Percentiles rank a stretch among this genome's conserved stretches.
Evolutionary conservation across 1,140 invertebrate species (phyloP).

Genomic region (Hetaerina americana): DNA sequence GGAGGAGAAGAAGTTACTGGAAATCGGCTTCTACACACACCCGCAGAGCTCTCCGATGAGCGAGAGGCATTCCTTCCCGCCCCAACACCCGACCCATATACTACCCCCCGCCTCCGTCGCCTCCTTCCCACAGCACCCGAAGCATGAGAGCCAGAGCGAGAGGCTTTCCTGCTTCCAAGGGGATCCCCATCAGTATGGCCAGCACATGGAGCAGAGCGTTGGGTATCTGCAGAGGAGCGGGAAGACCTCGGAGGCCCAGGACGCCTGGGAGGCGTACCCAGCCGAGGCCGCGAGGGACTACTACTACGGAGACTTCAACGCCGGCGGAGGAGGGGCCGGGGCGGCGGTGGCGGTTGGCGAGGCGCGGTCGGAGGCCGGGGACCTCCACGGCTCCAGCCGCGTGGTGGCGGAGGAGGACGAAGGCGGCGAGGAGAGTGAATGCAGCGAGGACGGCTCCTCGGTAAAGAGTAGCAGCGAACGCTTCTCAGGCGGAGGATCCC

Average conservation of each 20-base stretch:
- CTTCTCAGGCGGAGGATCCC: background rate
- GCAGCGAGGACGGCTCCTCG: background rate
- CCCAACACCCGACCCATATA: too few species aligned
- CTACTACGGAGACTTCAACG: background rate
- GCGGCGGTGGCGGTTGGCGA: background rate
- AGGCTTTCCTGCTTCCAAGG: too few species aligned
- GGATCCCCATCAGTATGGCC: background rate
- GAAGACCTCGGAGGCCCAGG: background rate
- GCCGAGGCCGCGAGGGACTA: background rate
- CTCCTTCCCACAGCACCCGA: constrained; percentile 26
- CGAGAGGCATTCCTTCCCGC: too few species aligned
- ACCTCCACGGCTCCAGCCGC: background rate
- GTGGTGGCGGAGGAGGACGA: background rate
- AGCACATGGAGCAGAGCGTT: background rate
- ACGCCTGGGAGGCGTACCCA: background rate
- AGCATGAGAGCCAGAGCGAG: constrained; percentile 41
- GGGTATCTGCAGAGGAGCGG: background rate
- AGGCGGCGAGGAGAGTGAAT: background rate
- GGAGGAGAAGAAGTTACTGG: background rate
- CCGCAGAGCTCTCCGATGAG: background rate
- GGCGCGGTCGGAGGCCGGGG: background rate
- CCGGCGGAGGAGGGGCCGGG: background rate
- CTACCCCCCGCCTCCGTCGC: constrained; percentile 23
- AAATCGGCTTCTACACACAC: background rate
- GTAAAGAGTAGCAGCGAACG: background rate